Base-by-base conservation (phyloP, 2,888 invertebrate genomes). In the Eilema caniola region DNA sequence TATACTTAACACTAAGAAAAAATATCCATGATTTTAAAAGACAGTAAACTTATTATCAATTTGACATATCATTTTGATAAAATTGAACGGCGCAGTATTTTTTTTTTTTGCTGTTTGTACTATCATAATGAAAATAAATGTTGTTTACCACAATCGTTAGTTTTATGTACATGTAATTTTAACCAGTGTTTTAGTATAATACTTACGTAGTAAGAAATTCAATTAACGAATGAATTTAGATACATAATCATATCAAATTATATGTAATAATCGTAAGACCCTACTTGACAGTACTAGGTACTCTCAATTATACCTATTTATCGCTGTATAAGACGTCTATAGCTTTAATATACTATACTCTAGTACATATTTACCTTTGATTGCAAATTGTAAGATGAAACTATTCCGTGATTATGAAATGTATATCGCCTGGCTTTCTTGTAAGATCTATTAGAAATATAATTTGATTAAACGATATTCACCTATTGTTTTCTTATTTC, bases 391-490 rank as follows among this genome's bases (percentile, higher is more conserved):
- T 84, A 82, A 75, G 69, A 75, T 77, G 71, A 80, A 72, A 78
- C 62, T 75, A 82, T 81, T 81, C 77, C 79, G 76, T 77, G 64
- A 80, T 71, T 75, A 84, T 80, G 70, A 83, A 83, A 75, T 80
- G 80, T 85, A 86, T 88, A 88, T 87, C 86, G 88, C 89, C 88
- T 86, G 85, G 89, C 91, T 90, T 90, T 86, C 85, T 81, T 86
- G 83, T 88, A 89, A 87, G 86, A 86, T 88, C 85, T 88, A 86
- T 86, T 91, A 89, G 87, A 87, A 86, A 85, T 89, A 86, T 85
- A 85, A 79, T 81, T 86, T 86, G 79, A 88, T 88, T 90, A 91
- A 90, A 92, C 77, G 75, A 88, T 85, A 85, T 79, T 74, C 75
- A 77, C 74, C 70, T 74, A 74, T 63, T 31, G 16, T 31, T 7